Evolutionary conservation across 2,797 vertebrate species (phyloP), one percentile per base, ranked within the genome.

Genomic region (Rhynchonycteris naso): DNA sequence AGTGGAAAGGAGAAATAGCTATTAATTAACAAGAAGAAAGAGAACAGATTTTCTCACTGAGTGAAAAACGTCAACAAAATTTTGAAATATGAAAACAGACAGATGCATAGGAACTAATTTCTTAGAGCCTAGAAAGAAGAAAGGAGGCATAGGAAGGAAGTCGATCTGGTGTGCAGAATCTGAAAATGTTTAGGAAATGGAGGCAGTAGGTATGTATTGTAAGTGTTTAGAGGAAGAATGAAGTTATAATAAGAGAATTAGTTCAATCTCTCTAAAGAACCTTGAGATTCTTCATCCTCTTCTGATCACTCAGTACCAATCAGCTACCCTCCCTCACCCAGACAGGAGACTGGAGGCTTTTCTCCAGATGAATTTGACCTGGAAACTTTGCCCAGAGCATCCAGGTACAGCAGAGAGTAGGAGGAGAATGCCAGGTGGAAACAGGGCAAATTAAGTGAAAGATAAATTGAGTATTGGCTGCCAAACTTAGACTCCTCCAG

Each of bases 11-110:
- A 26, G n/a, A 15, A 21, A 59, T 72, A 68, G 56, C 71, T 91
- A 50, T 1, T 76, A 59, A 50, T 69, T 63, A 82, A 43, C 26
- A 56, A 89, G 35, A 59, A 84, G 59, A 65, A 35, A 47, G 18
- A 93, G 72, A 28, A 82, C 21, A 65, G 38, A 80, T 61, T 47
- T 85, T 24, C 28, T 93, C 56, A 63, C 54, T 52, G 26, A 61
- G 43, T 78, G 87, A 88, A 78, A 96, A 90, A 54, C 76, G 56
- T 85, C 52, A 83, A 83, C 63, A 72, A 33, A 35, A 61, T 47
- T 52, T 93, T 75, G 80, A 68, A 52, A 82, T 90, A 87, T 88
- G 50, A 35, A 94, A 78, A 43, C 5, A 52, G 30, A 50, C n/a
- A 54, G 63, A 7, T 56, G 50, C 81, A 2, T 47, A 84, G 30